Evolutionary conservation across 1,140 invertebrate species (phyloP).

Genomic region (Halesus radiatus): DNA sequence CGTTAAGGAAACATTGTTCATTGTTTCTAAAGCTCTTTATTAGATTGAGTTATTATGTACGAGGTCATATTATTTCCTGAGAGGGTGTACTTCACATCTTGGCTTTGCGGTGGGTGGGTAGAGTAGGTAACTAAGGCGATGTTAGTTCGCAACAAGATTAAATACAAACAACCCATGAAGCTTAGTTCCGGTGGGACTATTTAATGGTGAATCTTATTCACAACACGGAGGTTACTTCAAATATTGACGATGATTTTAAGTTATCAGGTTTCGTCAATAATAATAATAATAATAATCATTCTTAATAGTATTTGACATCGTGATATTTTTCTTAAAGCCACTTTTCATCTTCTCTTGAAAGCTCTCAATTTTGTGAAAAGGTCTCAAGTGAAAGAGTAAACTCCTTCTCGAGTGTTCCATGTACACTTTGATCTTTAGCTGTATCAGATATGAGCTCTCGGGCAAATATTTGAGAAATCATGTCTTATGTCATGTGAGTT

Average conservation of each 20-base stretch:
- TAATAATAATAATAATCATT: too few species aligned
- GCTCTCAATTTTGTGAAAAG: too few species aligned
- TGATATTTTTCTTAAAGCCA: too few species aligned
- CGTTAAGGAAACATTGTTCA: too few species aligned
- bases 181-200: neutral
- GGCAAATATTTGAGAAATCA: too few species aligned
- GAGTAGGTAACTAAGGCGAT: neutral
- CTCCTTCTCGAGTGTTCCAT: too few species aligned
- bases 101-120: neutral
- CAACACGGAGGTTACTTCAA: neutral
- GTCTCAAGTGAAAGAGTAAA: too few species aligned
- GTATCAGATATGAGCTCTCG: too few species aligned
- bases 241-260: neutral
- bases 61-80: slow-evolving; percentile 11
- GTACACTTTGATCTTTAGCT: too few species aligned
- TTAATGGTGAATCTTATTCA: neutral
- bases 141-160: slow-evolving; percentile 20
- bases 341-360: too few species aligned
- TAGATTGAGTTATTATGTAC: neutral
- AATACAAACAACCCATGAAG: slow-evolving; percentile 6
- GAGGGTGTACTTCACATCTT: slow-evolving; percentile 15
- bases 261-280: neutral
- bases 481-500: too few species aligned
- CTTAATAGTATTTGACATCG: too few species aligned
- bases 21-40: neutral